Evolutionary conservation across 1,140 invertebrate genomes (phyloP), one percentile per base, ranked within the genome.

Genomic region (Ceratoteleas bidentatus): DNA sequence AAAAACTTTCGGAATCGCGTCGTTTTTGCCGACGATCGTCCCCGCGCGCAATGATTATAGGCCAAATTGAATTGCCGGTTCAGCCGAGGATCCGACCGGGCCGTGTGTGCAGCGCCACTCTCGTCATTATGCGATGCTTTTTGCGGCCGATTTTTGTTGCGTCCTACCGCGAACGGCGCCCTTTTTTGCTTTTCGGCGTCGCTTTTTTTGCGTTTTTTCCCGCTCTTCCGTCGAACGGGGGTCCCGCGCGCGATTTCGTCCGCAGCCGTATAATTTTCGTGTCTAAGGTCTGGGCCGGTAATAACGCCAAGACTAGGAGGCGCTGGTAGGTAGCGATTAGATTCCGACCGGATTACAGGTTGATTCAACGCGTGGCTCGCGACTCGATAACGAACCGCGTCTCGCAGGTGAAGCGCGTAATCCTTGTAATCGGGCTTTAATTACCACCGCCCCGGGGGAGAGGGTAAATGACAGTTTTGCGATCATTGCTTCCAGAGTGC

Each of bases 311-410:
- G 57, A 74, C 66, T 54, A 74, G 60, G 57, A 69, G 66, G 72
- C 45, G 58, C 56, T 50, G 68, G 65, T 74, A 83, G 69, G 77
- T 78, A 80, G 75, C 81, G 77, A 83, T 83, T 85, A 80, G 69
- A 68, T 81, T 62, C 62, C 54, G 81, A 33, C 45, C 56, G 57
- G 78, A 79, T 85, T 85, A 74, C 65, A 73, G 77, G 76, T 85
- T 85, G 54, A 68, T 60, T 74, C 61, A 52, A 74, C 75, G 68
- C 76, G 76, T 77, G 72, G 70, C 73, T 65, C 68, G 69, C 64
- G 69, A 73, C 73, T 79, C 65, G 49, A 72, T 68, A 73, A 77
- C 77, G 57, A 73, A 68, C 45, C 62, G 64, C 40, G 72, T 73
- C 75, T 74, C 16, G 76, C 76, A 73, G 65, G 49, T 76, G 61